Evolutionary conservation across 2,888 invertebrate genomes (phyloP).

Genomic region (Caenorhabditis drosophilae): DNA sequence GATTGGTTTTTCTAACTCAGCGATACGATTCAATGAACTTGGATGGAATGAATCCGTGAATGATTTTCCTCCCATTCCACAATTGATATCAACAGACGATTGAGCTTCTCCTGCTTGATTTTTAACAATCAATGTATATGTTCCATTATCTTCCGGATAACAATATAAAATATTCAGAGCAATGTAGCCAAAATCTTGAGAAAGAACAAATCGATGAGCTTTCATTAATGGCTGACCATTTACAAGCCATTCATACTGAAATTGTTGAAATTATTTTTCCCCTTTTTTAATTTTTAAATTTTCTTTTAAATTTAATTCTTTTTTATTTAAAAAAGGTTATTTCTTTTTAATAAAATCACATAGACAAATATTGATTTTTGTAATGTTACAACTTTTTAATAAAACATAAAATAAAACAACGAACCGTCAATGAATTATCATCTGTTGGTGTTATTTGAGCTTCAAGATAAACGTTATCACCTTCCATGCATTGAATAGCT

Average conservation of each 20-base stretch:
- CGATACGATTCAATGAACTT: conserved; percentile 88
- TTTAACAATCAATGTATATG: conserved; percentile 76
- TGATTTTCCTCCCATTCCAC: conserved; percentile 63
- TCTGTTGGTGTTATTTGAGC: conserved; percentile 71
- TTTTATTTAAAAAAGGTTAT: too few relatives aligned
- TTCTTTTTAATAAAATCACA: too few relatives aligned
- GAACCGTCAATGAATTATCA: conserved; percentile 68
- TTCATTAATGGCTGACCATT: conserved; percentile 84
- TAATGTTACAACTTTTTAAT: not conserved
- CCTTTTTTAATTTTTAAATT: too few relatives aligned
- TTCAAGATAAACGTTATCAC: conserved; percentile 72
- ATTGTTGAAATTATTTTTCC: conserved; percentile 63
- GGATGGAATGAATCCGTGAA: conserved; percentile 89
- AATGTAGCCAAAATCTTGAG: conserved; percentile 93
- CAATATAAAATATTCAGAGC: conserved; percentile 93
- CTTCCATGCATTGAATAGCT: conserved; percentile 69
- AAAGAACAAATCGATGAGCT: conserved; percentile 77
- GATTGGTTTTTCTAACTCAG: conserved; percentile 78
- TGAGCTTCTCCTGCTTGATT: conserved; percentile 93
- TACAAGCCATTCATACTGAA: conserved; percentile 89
- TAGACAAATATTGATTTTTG: conserved; percentile 1
- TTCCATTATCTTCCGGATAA: conserved; percentile 94
- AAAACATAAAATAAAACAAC: conserved; percentile 12
- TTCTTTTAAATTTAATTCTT: too few relatives aligned
- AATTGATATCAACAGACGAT: conserved; percentile 78